These are phyloP conservation scores for Anas bernieri DNA, from an alignment of 2,797 vertebrate species.

Conservation along the genomic window DNA sequence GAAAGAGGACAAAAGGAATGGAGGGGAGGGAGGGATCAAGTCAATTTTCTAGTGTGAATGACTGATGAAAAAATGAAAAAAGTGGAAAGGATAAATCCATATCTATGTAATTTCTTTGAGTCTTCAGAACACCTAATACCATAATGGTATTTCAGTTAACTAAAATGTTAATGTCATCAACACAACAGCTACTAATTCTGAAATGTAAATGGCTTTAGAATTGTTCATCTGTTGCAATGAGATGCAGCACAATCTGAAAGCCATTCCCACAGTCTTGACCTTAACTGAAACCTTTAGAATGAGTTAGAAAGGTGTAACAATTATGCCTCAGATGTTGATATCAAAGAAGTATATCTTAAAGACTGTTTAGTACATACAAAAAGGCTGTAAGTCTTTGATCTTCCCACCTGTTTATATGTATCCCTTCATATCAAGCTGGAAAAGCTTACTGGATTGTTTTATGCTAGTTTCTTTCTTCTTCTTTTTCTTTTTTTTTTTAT, in stretches of 20 bases:
- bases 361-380: not conserved
- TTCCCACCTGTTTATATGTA: not conserved
- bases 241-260: not conserved
- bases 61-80: not conserved
- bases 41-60: not conserved
- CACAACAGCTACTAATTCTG: not conserved
- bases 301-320: not conserved
- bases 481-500: not conserved
- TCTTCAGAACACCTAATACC: not conserved
- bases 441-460: not conserved
- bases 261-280: not conserved
- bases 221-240: not conserved
- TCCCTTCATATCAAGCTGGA: not conserved
- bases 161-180: not conserved
- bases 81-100: not conserved
- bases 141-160: not conserved
- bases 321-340: not conserved
- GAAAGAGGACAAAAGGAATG: not conserved
- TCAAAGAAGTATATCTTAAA: not conserved
- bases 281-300: not conserved
- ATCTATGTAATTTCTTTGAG: not conserved
- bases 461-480: not conserved
- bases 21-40: fast-evolving
- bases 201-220: not conserved
- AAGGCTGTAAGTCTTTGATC: not conserved